Conservation (phyloP, 1,140 invertebrate species). For the Thaumetopoea pityocampa region DNA sequence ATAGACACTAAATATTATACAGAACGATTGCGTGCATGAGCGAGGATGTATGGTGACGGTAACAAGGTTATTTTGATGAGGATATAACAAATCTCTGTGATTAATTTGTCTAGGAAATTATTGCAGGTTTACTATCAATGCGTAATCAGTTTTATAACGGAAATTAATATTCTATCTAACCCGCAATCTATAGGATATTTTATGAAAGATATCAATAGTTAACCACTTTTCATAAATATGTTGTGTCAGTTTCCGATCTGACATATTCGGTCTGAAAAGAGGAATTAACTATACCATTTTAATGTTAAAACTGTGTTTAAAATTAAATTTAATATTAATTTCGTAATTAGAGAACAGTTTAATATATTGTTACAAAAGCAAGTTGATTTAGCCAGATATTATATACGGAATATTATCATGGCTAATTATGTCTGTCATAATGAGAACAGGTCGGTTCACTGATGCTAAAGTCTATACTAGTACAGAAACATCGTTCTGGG, state of each 20-base stretch:
- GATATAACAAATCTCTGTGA: slow-evolving; percentile 66
- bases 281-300: no score
- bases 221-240: no score
- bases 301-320: no score
- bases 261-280: no score
- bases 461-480: slow-evolving; percentile 1
- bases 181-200: no score
- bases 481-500: slow-evolving; percentile 1
- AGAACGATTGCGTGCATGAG: slow-evolving; percentile 43
- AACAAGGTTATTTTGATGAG: slow-evolving; percentile 31
- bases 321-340: no score
- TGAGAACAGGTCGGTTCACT: slow-evolving; percentile 11
- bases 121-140: slow-evolving; percentile 52
- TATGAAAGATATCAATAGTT: no score
- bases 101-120: slow-evolving; percentile 62
- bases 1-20: slow-evolving; percentile 46
- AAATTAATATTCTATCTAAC: no score
- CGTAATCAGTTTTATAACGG: no score
- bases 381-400: slow-evolving; percentile 23
- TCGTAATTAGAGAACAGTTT: no score
- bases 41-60: slow-evolving; percentile 48
- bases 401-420: not conserved
- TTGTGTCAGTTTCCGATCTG: no score
- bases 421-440: not conserved
- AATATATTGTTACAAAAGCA: slow-evolving; percentile 22